Conservation (phyloP, 2,888 invertebrate genomes). For the Charanyca ferruginea region DNA sequence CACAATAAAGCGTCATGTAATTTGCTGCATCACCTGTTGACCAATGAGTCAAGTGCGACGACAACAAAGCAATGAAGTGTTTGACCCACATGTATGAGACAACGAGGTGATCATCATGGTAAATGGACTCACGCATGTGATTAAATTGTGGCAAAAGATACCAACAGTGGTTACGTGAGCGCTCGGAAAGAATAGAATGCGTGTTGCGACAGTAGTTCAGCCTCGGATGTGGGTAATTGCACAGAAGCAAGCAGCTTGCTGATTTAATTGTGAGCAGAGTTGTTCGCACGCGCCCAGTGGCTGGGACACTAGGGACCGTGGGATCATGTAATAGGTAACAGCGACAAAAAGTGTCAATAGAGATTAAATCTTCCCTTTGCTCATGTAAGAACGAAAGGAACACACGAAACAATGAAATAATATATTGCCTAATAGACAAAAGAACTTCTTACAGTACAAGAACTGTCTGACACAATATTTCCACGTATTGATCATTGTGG, state of each 20-base stretch:
- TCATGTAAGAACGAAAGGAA: conserved; percentile 75
- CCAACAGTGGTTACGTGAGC: conserved; percentile 80
- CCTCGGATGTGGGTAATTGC: conserved; percentile 84
- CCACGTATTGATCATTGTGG: conserved; percentile 65
- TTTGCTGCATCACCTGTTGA: conserved; percentile 59
- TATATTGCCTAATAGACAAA: conserved; percentile 79
- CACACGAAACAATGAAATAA: conserved; percentile 82
- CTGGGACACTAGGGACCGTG: conserved; percentile 77
- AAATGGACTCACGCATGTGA: conserved; percentile 65
- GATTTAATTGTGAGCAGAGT: conserved; percentile 75
- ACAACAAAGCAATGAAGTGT: conserved; percentile 64
- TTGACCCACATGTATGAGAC: conserved; percentile 77
- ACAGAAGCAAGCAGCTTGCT: conserved; percentile 73
- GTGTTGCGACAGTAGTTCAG: conserved; percentile 82
- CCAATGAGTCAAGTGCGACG: conserved; percentile 59
- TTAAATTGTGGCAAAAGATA: conserved; percentile 72
- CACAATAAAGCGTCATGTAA: conserved; percentile 43
- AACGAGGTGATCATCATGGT: conserved; percentile 71
- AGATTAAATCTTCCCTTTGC: conserved; percentile 77
- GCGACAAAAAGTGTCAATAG: conserved; percentile 76
- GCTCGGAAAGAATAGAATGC: conserved; percentile 81
- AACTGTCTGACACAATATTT: conserved; percentile 72
- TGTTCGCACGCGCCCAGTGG: conserved; percentile 80
- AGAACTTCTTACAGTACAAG: conserved; percentile 57
- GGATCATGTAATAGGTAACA: conserved; percentile 76